A percentile compares a stretch with the other conserved stretches of the same genome.
These are phyloP conservation scores for Xanthia icteritia DNA, from an alignment of 2,888 invertebrate species.

Conservation along the genomic window DNA sequence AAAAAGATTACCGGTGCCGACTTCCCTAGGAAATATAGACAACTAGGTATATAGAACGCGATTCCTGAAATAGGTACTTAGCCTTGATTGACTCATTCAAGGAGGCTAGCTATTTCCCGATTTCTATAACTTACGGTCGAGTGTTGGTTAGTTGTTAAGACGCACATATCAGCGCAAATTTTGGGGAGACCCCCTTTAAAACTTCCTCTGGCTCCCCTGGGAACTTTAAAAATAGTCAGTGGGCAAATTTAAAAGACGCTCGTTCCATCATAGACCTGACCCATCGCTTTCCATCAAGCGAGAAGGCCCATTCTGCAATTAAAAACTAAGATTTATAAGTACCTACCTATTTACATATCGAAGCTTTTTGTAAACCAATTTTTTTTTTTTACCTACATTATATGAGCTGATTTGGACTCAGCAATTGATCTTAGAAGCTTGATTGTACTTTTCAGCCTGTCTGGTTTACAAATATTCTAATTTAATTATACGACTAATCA, in stretches of 20 bases:
- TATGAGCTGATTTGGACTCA: background rate
- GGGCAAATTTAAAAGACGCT: too few relatives aligned
- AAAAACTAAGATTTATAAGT: background rate
- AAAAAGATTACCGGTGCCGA: conserved; percentile 19
- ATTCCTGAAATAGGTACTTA: conserved; percentile 30
- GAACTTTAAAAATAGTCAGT: background rate
- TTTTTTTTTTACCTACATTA: too few relatives aligned
- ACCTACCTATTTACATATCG: too few relatives aligned
- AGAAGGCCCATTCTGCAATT: too few relatives aligned
- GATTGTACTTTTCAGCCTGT: background rate
- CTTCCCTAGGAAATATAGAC: background rate
- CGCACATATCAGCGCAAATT: background rate
- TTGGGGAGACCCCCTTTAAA: background rate
- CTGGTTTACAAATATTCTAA: background rate
- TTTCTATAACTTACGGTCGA: background rate
- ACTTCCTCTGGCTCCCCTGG: background rate
- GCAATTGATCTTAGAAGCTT: background rate
- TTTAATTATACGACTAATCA: background rate
- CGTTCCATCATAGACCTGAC: too few relatives aligned
- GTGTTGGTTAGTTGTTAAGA: background rate
- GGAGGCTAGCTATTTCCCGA: background rate
- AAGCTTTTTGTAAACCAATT: too few relatives aligned
- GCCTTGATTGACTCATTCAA: conserved; percentile 22
- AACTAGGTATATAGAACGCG: background rate
- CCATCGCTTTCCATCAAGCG: too few relatives aligned